Conservation (phyloP, 1,140 invertebrate species). For the Drosophila seguyi region DNA sequence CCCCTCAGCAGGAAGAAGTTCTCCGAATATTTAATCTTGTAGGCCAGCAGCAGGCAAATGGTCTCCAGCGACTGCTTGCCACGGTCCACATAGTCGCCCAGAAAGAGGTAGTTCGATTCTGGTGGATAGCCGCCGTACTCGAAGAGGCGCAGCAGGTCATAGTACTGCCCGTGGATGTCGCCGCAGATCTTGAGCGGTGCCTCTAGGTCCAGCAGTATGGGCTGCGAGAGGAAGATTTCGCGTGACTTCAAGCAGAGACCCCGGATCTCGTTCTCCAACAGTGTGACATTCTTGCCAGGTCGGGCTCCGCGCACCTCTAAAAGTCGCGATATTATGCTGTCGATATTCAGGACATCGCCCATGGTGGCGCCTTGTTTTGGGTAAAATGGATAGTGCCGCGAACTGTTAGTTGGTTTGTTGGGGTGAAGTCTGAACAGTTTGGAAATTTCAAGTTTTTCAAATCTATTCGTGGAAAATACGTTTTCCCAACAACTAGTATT, state of each 20-base stretch:
- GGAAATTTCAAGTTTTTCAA: conserved; percentile 5
- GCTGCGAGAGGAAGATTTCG: conserved; percentile 6
- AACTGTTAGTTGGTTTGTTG: not conserved
- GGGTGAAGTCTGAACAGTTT: not conserved
- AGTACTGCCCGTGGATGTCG: conserved; percentile 9
- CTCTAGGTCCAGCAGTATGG: conserved; percentile 2
- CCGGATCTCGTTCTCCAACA: conserved; percentile 7
- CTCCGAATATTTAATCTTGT: conserved; percentile 10
- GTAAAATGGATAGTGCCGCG: not conserved
- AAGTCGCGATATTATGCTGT: conserved; percentile 4
- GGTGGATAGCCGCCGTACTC: conserved; percentile 13
- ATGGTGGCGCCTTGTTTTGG: not conserved
- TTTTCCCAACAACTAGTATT: conserved; percentile 5
- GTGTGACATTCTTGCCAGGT: not conserved
- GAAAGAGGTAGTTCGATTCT: not conserved
- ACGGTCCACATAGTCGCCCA: conserved; percentile 4
- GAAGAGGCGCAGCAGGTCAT: conserved; percentile 7
- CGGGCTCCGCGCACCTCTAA: conserved; percentile 10
- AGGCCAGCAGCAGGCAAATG: conserved; percentile 9
- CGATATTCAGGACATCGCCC: conserved; percentile 2
- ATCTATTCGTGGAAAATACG: conserved; percentile 8
- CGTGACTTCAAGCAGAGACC: not conserved
- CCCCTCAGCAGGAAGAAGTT: conserved; percentile 8
- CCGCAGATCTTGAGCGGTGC: conserved; percentile 12
- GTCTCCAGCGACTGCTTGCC: conserved; percentile 8